Conservation (phyloP, 2,888 invertebrate species). For the Melinaea marsaeus region DNA sequence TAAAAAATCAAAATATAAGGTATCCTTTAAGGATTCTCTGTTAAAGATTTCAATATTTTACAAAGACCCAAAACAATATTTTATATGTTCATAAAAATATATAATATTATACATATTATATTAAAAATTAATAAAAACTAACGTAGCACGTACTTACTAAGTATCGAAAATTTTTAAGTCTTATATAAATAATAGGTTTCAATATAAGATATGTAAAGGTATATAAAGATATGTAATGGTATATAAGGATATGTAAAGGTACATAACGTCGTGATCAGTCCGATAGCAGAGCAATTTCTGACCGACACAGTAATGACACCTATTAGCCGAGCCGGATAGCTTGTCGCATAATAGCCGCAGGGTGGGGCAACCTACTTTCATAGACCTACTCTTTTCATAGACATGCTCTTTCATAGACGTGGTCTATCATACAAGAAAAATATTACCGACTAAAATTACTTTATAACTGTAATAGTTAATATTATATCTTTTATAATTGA, state of each 20-base stretch:
- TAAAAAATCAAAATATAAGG: too few relatives aligned
- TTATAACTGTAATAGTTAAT: not conserved
- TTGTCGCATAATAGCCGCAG: conserved; percentile 63
- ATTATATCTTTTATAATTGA: too few relatives aligned
- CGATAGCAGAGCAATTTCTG: conserved; percentile 76
- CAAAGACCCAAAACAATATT: too few relatives aligned
- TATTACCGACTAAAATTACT: conserved; percentile 16
- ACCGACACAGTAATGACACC: conserved; percentile 75
- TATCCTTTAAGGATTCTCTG: too few relatives aligned
- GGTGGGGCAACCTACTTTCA: conserved; percentile 58
- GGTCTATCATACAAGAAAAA: conserved; percentile 25
- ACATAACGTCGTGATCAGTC: conserved; percentile 70
- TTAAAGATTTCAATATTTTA: too few relatives aligned
- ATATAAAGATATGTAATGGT: not conserved
- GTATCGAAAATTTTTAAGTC: too few relatives aligned
- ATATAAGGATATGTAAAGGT: conserved; percentile 53
- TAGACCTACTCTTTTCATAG: conserved; percentile 16
- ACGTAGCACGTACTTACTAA: too few relatives aligned
- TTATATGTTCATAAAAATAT: too few relatives aligned
- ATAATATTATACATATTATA: too few relatives aligned
- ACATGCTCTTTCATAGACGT: conserved; percentile 13
- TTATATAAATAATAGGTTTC: not conserved
- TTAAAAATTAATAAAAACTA: too few relatives aligned
- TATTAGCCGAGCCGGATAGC: conserved; percentile 65
- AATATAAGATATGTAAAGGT: not conserved